These are phyloP conservation scores for Dinothrombium tinctorium DNA, from an alignment of 1,140 invertebrate species.

Conservation along the genomic window DNA sequence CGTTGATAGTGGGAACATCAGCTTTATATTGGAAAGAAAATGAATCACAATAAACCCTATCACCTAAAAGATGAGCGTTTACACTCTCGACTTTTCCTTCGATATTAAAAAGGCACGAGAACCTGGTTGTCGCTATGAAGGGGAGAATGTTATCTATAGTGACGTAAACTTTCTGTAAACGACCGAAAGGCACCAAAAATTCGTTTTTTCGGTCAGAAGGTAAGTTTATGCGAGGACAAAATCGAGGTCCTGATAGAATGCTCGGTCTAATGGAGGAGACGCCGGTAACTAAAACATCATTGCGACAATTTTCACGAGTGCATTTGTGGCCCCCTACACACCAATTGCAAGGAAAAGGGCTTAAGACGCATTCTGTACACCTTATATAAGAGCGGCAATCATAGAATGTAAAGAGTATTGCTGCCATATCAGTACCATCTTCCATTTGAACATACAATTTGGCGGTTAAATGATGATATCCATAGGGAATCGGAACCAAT, in stretches of 20 bases:
- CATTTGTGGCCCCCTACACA: constrained; percentile 91
- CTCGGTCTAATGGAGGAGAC: constrained; percentile 61
- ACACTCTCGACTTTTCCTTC: constrained; percentile 75
- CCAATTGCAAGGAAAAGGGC: constrained; percentile 82
- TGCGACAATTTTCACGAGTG: constrained; percentile 80
- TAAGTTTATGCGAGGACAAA: constrained; percentile 79
- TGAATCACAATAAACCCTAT: constrained; percentile 76
- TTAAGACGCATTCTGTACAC: constrained; percentile 78
- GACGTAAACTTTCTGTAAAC: constrained; percentile 63
- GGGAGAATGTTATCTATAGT: constrained; percentile 83
- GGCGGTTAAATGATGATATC: constrained; percentile 90
- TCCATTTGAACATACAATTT: constrained; percentile 74
- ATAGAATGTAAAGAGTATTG: constrained; percentile 90
- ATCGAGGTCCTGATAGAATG: constrained; percentile 68
- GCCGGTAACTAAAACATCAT: constrained; percentile 80
- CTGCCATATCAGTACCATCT: constrained; percentile 72
- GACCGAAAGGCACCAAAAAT: constrained; percentile 69
- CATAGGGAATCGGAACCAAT: constrained; percentile 55
- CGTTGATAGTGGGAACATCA: constrained; percentile 55
- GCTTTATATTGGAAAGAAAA: constrained; percentile 27
- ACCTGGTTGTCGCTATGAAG: constrained; percentile 76
- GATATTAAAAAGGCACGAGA: constrained; percentile 87
- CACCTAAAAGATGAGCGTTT: constrained; percentile 62
- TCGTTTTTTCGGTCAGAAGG: constrained; percentile 33
- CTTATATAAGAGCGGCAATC: constrained; percentile 88